Percentiles rank a stretch among this genome's conserved stretches.
Conservation (phyloP, 2,113 vertebrate species). For the Martes martes region DNA sequence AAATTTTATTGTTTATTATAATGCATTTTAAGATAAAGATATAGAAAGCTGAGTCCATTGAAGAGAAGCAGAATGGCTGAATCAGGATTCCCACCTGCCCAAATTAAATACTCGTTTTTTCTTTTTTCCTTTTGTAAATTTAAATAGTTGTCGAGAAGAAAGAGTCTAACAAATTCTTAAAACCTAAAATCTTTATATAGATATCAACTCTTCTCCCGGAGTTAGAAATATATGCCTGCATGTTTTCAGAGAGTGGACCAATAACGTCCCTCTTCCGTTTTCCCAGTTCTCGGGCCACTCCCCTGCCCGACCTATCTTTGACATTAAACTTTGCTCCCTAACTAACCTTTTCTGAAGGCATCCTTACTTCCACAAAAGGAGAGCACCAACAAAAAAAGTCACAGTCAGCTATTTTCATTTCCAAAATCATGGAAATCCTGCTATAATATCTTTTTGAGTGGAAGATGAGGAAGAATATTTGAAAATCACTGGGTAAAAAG, state of each 20-base stretch:
- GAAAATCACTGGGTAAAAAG: neutral
- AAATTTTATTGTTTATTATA: neutral
- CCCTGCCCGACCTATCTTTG: neutral
- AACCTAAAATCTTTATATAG: neutral
- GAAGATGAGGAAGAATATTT: neutral
- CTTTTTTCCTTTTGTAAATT: neutral
- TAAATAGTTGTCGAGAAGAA: neutral
- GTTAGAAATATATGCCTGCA: neutral
- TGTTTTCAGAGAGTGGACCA: neutral
- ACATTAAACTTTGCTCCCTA: neutral
- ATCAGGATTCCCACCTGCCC: neutral
- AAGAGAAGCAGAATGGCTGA: neutral
- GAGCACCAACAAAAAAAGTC: neutral
- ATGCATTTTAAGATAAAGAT: conserved; percentile 37
- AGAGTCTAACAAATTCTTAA: neutral
- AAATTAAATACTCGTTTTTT: neutral
- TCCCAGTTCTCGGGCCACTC: no score
- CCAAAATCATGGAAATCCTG: neutral
- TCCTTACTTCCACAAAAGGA: neutral
- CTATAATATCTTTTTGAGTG: neutral
- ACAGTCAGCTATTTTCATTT: neutral
- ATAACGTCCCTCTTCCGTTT: neutral
- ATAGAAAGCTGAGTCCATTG: neutral
- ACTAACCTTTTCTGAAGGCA: neutral
- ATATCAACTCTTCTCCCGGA: neutral